Percentiles rank a stretch among this genome's conserved stretches.
Conservation (phyloP, 1,140 invertebrate species). For the Araneus ventricosus region DNA sequence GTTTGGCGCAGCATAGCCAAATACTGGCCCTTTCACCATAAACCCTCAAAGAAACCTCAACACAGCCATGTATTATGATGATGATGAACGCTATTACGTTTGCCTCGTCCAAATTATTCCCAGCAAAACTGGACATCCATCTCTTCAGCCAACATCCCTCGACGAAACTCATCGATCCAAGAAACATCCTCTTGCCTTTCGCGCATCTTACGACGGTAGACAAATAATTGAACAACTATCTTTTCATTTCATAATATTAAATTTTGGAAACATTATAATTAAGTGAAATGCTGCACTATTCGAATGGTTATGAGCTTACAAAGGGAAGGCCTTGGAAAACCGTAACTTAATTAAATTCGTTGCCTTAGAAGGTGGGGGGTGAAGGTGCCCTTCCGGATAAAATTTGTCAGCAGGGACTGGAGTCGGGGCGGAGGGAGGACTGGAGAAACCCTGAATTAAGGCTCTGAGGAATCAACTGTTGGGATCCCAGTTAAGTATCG, state of each 20-base stretch:
- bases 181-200: too few species aligned
- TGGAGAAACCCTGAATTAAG: neutral
- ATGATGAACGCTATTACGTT: too few species aligned
- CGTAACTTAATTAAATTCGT: conserved; percentile 3
- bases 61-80: too few species aligned
- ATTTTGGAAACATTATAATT: neutral
- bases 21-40: too few species aligned
- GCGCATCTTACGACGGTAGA: neutral
- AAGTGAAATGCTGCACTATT: neutral
- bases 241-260: neutral
- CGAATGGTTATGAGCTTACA: neutral
- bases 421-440: too few species aligned
- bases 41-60: too few species aligned
- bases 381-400: neutral
- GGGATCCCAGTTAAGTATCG: neutral
- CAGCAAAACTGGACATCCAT: too few species aligned
- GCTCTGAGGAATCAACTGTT: neutral
- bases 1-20: too few species aligned
- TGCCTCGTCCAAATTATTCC: too few species aligned
- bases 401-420: neutral
- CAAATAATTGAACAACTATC: neutral
- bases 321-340: neutral
- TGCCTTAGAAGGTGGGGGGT: too few species aligned
- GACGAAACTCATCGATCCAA: too few species aligned
- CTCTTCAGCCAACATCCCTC: too few species aligned